These are phyloP conservation scores for Holothuria glaberrima DNA, from an alignment of 35 echinoderm and acorn worm species.

Conservation along the genomic window DNA sequence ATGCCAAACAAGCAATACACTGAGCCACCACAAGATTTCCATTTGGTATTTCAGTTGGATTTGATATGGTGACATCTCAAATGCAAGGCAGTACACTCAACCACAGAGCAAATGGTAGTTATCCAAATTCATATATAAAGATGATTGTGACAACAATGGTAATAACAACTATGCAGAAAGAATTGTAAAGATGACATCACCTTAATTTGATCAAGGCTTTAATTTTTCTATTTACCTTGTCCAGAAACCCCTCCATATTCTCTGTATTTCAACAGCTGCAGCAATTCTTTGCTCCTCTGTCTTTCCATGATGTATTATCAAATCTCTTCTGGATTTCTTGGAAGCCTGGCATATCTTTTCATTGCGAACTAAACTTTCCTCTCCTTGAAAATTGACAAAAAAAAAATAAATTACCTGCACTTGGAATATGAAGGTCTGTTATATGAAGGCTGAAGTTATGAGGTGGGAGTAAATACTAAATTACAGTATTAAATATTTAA, in stretches of 20 bases:
- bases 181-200: neutral
- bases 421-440: neutral
- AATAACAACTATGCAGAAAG: too few relatives aligned
- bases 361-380: conserved; percentile 53
- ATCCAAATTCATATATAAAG: too few relatives aligned
- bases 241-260: conserved; percentile 83
- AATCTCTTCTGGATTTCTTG: conserved; percentile 53
- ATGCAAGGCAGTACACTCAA: too few relatives aligned
- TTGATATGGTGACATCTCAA: too few relatives aligned
- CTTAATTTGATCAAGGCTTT: neutral
- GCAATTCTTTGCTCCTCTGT: conserved; percentile 60
- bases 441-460: neutral
- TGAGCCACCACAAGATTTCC: too few relatives aligned
- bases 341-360: conserved; percentile 55
- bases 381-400: conserved; percentile 25
- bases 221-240: conserved; percentile 65
- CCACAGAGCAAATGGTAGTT: too few relatives aligned
- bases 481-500: too few relatives aligned
- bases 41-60: too few relatives aligned
- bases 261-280: conserved; percentile 87
- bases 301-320: conserved; percentile 61
- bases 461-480: neutral
- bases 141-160: too few relatives aligned
- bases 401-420: neutral
- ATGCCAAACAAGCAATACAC: too few relatives aligned